phyloP scores from a whole-genome alignment of 1,140 invertebrate species.

The Zaprionus kolodkinae region DNA sequence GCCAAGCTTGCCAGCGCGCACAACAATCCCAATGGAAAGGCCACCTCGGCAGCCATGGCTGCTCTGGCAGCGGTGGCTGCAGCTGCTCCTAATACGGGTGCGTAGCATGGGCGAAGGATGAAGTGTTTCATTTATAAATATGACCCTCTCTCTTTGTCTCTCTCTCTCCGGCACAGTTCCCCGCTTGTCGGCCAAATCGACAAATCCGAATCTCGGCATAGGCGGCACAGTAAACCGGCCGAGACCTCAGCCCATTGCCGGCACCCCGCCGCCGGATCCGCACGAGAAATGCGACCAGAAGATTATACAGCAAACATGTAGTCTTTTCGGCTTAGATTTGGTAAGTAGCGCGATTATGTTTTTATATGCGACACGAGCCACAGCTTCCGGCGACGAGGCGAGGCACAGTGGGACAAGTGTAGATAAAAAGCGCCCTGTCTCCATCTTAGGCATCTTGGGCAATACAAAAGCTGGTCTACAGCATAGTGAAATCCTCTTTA shows the following conservation, averaged over 20 bases:
- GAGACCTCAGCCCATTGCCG: conserved; percentile 94
- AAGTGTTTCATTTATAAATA: not conserved
- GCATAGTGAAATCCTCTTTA: too few species aligned
- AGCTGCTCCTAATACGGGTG: conserved; percentile 62
- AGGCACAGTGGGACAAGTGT: not conserved
- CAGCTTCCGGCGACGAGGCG: not conserved
- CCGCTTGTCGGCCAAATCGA: conserved; percentile 75
- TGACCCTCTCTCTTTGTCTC: not conserved
- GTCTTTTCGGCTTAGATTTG: conserved; percentile 94
- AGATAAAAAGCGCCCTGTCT: too few species aligned
- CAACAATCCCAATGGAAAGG: conserved; percentile 52
- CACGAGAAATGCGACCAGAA: conserved; percentile 93
- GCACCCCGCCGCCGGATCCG: conserved; percentile 90
- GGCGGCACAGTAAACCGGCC: conserved; percentile 87
- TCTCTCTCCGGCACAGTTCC: conserved; percentile 48
- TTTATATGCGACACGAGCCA: conserved; percentile 12
- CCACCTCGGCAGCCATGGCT: conserved; percentile 56
- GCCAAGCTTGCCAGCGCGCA: conserved; percentile 43
- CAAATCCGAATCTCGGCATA: conserved; percentile 54
- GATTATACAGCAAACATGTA: conserved; percentile 95
- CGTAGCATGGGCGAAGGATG: not conserved
- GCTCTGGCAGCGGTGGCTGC: conserved; percentile 61
- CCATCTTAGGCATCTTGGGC: too few species aligned
- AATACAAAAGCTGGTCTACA: too few species aligned
- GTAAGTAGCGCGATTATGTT: conserved; percentile 85